These are phyloP conservation scores for Xestia xanthographa DNA, from an alignment of 2,888 invertebrate genomes.

Conservation along the genomic window DNA sequence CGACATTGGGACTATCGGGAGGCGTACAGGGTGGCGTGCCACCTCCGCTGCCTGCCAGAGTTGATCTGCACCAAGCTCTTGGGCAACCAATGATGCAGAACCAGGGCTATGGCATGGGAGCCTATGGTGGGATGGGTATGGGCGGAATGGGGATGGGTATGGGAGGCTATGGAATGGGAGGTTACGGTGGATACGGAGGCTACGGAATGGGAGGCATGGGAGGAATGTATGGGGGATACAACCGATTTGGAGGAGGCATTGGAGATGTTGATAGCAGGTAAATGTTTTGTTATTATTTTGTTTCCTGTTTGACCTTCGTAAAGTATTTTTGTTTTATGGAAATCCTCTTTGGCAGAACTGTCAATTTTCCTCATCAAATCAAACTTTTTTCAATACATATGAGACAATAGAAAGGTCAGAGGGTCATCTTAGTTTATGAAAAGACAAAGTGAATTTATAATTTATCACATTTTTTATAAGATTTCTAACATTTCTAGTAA, in stretches of 20 bases:
- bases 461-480: neutral
- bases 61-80: conserved; percentile 70
- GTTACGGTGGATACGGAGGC: conserved; percentile 74
- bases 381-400: neutral
- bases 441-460: neutral
- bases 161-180: conserved; percentile 67
- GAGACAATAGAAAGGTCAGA: neutral
- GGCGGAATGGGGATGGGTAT: conserved; percentile 73
- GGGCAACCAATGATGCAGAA: conserved; percentile 53
- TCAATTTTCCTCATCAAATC: neutral
- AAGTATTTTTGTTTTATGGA: neutral
- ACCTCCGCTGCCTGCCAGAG: conserved; percentile 82
- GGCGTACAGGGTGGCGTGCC: conserved; percentile 56
- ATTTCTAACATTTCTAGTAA: neutral
- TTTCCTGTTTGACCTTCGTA: neutral
- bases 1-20: conserved; percentile 75
- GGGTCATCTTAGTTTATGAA: neutral
- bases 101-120: conserved; percentile 36
- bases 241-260: conserved; percentile 82
- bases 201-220: conserved; percentile 72
- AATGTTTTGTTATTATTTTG: conserved; percentile 34
- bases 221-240: conserved; percentile 85
- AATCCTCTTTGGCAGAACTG: neutral
- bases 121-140: conserved; percentile 72
- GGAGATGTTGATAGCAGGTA: conserved; percentile 92